Conservation (phyloP, 2,888 invertebrate species). For the Ochropleura plecta region DNA sequence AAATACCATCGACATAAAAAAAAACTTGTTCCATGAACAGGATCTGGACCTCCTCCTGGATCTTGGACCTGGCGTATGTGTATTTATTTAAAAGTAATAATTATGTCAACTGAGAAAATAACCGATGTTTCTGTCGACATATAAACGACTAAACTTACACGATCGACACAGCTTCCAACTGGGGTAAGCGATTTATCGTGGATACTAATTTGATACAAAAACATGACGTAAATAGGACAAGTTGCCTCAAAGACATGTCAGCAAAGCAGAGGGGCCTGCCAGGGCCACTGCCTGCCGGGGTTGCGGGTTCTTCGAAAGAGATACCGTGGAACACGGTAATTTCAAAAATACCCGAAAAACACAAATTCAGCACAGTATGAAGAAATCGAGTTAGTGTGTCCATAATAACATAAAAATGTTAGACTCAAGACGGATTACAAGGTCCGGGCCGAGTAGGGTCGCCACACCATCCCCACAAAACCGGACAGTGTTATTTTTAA, state of each 20-base stretch:
- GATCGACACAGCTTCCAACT: background rate
- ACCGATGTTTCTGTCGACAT: conserved; percentile 29
- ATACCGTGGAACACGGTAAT: background rate
- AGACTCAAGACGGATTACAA: conserved; percentile 66
- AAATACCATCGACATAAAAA: background rate
- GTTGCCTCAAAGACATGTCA: background rate
- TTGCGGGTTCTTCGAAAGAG: too few relatives aligned
- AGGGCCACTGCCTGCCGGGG: too few relatives aligned
- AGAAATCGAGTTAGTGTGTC: conserved; percentile 66
- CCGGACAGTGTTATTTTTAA: conserved; percentile 62
- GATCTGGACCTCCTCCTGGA: too few relatives aligned
- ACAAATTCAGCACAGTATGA: conserved; percentile 23
- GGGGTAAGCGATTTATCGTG: conserved; percentile 5
- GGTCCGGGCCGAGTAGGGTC: conserved; percentile 57
- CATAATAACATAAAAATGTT: conserved; percentile 69
- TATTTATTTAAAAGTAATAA: background rate
- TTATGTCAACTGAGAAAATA: background rate
- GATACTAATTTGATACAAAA: background rate
- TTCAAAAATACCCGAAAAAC: conserved; percentile 16
- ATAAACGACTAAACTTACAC: conserved; percentile 19
- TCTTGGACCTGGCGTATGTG: background rate
- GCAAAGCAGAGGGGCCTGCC: too few relatives aligned
- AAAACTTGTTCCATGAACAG: too few relatives aligned
- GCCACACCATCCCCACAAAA: conserved; percentile 29
- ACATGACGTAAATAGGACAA: background rate